phyloP scores from a whole-genome alignment of 2,888 invertebrate genomes.

The Halocaridina rubra region DNA sequence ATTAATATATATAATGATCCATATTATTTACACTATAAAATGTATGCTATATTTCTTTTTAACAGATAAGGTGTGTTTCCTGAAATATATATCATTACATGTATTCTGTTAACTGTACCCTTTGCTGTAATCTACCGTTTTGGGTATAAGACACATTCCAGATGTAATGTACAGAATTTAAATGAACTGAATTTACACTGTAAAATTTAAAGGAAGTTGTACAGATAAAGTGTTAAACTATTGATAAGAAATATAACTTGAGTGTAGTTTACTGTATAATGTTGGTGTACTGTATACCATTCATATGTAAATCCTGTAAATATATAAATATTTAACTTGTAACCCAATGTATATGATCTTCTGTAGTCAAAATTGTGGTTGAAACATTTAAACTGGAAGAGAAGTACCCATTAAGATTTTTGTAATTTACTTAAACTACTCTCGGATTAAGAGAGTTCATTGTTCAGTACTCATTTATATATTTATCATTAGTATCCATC shows the following conservation, averaged over 20 bases:
- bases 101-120: background rate
- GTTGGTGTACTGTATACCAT: constrained; percentile 15
- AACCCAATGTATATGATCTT: background rate
- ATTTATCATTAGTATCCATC: background rate
- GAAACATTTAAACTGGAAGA: background rate
- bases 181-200: too few species aligned
- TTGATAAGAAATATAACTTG: background rate
- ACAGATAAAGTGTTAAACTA: constrained; percentile 8
- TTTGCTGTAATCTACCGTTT: background rate
- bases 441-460: too few species aligned
- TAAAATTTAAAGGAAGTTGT: too few species aligned
- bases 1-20: constrained; percentile 23
- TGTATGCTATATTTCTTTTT: background rate
- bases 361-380: background rate
- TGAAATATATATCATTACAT: background rate
- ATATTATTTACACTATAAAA: constrained; percentile 23
- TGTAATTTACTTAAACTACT: background rate
- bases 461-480: background rate
- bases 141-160: constrained; percentile 6
- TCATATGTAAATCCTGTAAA: constrained; percentile 30
- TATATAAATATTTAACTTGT: background rate
- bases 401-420: background rate
- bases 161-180: background rate
- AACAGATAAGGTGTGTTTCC: background rate
- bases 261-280: constrained; percentile 10